These are phyloP conservation scores for Myotis pilosus DNA, from an alignment of 2,797 vertebrate species.

Conservation along the genomic window DNA sequence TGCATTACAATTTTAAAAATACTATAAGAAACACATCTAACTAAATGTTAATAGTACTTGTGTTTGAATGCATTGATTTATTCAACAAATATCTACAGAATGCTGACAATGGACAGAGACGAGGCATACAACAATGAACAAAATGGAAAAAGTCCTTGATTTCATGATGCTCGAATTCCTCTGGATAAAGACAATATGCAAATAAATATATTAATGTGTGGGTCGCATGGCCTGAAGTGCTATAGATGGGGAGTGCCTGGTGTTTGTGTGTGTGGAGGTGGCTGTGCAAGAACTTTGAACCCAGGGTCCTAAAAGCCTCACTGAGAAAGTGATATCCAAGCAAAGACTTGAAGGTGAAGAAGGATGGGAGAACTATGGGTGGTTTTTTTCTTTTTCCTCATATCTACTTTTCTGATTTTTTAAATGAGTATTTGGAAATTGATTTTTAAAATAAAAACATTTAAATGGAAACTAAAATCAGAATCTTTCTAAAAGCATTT, in stretches of 20 bases:
- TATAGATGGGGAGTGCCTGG: not conserved
- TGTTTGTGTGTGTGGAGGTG: not conserved
- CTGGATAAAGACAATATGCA: not conserved
- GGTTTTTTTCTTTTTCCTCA: not conserved
- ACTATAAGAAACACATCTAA: not conserved
- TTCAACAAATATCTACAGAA: not conserved
- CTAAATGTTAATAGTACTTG: not conserved
- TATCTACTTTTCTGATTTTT: constrained; percentile 15
- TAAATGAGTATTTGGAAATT: constrained; percentile 8
- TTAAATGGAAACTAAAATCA: not conserved
- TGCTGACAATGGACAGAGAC: not conserved
- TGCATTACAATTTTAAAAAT: not conserved
- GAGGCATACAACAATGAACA: not conserved
- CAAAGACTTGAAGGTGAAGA: not conserved
- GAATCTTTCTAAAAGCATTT: not conserved
- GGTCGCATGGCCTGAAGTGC: not conserved
- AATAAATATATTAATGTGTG: not conserved
- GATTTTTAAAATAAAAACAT: not conserved
- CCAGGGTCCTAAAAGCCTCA: not conserved
- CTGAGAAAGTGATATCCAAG: not conserved
- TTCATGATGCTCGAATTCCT: not conserved
- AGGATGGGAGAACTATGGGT: not conserved
- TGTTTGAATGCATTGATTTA: not conserved
- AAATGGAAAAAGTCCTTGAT: not conserved
- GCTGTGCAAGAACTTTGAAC: not conserved